Evolutionary conservation across 2,888 invertebrate species (phyloP).

Genomic region (Noctua janthina): DNA sequence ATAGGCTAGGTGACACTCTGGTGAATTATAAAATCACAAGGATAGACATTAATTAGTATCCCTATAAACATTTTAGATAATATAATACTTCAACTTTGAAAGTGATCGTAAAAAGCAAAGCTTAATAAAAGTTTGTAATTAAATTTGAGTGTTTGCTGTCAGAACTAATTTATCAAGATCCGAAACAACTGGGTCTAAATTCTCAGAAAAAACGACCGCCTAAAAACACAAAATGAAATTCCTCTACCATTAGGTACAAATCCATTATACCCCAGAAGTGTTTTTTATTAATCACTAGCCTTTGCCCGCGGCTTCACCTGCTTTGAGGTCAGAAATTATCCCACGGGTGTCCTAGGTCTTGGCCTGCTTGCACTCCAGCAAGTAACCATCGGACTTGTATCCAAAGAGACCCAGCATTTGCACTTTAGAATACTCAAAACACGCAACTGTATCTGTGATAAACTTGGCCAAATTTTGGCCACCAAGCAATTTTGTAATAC

Average conservation of each 20-base stretch:
- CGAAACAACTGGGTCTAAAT: background rate
- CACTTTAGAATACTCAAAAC: background rate
- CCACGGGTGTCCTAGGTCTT: background rate
- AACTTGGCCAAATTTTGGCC: background rate
- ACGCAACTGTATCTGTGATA: background rate
- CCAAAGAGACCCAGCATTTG: background rate
- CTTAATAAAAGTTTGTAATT: background rate
- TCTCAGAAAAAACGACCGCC: background rate
- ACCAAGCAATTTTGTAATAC: background rate
- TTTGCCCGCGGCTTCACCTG: background rate
- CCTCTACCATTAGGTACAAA: background rate
- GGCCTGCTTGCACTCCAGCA: background rate
- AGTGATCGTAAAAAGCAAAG: background rate
- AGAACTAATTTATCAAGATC: background rate
- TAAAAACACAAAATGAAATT: background rate
- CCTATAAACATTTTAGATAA: background rate
- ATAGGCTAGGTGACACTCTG: background rate
- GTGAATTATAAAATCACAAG: background rate
- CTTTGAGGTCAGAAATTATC: background rate
- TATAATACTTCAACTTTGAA: background rate
- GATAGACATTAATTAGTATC: background rate
- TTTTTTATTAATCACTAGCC: slow-evolving; percentile 44
- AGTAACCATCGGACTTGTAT: background rate
- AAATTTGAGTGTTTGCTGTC: background rate
- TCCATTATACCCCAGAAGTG: slow-evolving; percentile 19